These are phyloP conservation scores for Biston betularia DNA, from an alignment of 2,888 invertebrate genomes.

Conservation along the genomic window DNA sequence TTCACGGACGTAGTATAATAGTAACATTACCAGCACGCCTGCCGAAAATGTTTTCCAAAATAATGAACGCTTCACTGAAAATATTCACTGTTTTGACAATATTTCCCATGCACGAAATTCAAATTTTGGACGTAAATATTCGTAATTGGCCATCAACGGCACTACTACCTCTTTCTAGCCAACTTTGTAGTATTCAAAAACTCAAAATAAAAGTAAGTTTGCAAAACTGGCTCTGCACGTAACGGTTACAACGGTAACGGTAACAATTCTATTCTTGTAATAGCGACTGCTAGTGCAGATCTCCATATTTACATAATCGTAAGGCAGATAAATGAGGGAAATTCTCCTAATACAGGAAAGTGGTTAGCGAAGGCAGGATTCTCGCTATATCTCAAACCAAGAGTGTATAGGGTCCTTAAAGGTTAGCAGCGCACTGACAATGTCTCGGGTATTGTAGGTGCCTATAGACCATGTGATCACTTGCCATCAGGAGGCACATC, in stretches of 20 bases:
- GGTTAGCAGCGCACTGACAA: no score
- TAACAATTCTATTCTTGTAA: slow-evolving; percentile 38
- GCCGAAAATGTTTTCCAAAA: slow-evolving; percentile 1
- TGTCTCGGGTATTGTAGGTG: no score
- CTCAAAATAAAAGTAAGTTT: neutral
- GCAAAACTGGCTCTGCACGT: neutral
- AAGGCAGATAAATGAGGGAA: slow-evolving; percentile 21
- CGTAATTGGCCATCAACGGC: neutral
- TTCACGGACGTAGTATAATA: neutral
- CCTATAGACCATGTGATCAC: no score
- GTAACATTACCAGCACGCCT: neutral
- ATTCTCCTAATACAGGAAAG: slow-evolving; percentile 23
- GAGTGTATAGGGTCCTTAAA: neutral
- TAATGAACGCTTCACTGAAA: no score
- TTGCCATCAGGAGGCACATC: no score
- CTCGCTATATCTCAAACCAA: neutral
- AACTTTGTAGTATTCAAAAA: neutral
- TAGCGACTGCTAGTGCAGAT: slow-evolving; percentile 30
- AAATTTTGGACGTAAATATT: neutral
- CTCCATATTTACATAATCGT: slow-evolving; percentile 39
- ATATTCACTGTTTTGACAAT: neutral
- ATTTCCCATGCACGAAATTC: neutral
- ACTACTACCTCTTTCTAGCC: neutral
- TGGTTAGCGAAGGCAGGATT: slow-evolving; percentile 1
- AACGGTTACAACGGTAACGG: slow-evolving; percentile 1